Percentiles rank a stretch among this genome's conserved stretches.
Evolutionary conservation across 2,113 vertebrate genomes (phyloP).

Genomic region (Gnathochromis pfefferi): DNA sequence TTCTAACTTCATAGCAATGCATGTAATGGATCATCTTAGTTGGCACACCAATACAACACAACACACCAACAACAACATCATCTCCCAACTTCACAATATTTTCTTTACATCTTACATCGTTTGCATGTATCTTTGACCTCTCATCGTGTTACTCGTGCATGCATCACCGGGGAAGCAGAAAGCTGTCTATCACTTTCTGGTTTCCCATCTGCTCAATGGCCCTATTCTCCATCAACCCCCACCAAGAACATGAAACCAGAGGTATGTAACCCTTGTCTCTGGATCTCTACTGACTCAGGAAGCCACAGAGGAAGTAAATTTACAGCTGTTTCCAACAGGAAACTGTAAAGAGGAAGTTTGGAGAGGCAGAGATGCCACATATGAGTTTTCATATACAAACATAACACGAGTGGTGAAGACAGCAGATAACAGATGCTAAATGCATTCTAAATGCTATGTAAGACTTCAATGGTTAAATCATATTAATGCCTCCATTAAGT

Average conservation of each 20-base stretch:
- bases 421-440: neutral
- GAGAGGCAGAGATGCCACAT: neutral
- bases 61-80: neutral
- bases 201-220: neutral
- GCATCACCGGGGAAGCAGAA: neutral
- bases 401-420: neutral
- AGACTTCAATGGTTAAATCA: neutral
- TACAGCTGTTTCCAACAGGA: conserved; percentile 24
- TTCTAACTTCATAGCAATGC: neutral
- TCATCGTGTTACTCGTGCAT: neutral
- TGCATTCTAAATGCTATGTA: neutral
- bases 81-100: neutral
- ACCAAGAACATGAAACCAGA: neutral
- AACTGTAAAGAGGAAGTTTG: neutral
- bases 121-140: neutral
- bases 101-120: neutral
- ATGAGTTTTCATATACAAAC: neutral
- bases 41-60: no score
- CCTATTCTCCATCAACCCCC: neutral
- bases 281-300: neutral
- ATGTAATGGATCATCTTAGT: neutral
- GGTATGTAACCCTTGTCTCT: neutral
- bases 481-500: neutral
- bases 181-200: neutral
- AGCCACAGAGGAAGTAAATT: conserved; percentile 30